Base-by-base conservation (phyloP, 2,888 invertebrate species). In the Julus scandinavius region DNA sequence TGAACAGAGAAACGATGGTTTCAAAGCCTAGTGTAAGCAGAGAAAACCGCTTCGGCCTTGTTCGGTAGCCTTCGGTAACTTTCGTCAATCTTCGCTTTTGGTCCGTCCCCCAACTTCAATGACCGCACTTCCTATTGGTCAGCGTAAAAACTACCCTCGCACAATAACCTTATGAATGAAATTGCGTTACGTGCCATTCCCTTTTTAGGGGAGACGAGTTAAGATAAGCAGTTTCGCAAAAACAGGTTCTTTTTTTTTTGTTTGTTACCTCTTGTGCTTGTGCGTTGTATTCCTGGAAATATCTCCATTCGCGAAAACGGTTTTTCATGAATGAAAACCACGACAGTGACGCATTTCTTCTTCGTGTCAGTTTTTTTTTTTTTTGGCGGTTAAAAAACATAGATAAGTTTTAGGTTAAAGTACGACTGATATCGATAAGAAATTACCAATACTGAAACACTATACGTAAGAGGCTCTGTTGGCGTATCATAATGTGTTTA, bases 181-280 rank as follows among this genome's bases (percentile, higher is more conserved):
- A 63, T 45, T n/a, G 54, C 54, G 54, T 54, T 54, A 54, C 54
- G 54, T 54, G 54, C 54, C 54, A 54, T n/a, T 63, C 58, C 58
- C 58, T 63, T 63, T n/a, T 63, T n/a, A n/a, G 58, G 58, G 58
- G n/a, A n/a, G n/a, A 6, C n/a, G n/a, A 6, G 58, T n/a, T 54
- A 13, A 15, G 58, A 63, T 63, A 63, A 63, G 58, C 29, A 29
- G 29, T 29, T 54, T 54, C 15, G 13, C 11, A 54, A 54, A 54
- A 54, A 54, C 54, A 13, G 13, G 54, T 54, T 54, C 17, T 9
- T 9, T 13, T 54, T 15, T 13, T 54, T 29, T 29, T 29, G 29
- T 29, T 29, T 29, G 45, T 45, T 45, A 45, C 45, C 45, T 45
- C 45, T 45, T 45, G 45, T 45, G 45, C 45, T 45, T 29, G 29